Evolutionary conservation across 1,140 invertebrate genomes (phyloP).

Genomic region (Philopotamus ludificatus): DNA sequence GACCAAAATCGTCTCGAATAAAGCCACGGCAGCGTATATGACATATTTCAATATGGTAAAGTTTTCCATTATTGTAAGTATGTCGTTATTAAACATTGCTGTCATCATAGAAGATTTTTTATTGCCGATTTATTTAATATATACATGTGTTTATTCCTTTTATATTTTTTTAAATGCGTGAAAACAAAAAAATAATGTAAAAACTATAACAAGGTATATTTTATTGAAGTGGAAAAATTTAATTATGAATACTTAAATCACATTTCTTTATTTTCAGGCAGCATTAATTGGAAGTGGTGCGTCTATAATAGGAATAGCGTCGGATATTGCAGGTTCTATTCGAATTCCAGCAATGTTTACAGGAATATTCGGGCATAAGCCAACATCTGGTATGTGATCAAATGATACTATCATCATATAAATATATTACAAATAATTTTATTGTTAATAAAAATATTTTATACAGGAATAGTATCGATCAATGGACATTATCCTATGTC

Average conservation of each 20-base stretch:
- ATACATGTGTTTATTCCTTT: too few species aligned
- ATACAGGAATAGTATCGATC: constrained; percentile 55
- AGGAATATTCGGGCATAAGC: constrained; percentile 87
- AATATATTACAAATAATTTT: constrained; percentile 6
- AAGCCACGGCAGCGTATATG: too few species aligned
- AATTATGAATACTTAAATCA: neutral
- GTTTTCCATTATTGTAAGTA: too few species aligned
- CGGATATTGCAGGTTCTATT: constrained; percentile 85
- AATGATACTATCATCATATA: too few species aligned
- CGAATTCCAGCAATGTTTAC: constrained; percentile 81
- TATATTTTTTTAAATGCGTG: too few species aligned
- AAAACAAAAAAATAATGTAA: too few species aligned
- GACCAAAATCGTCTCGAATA: too few species aligned
- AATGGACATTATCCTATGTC: constrained; percentile 60
- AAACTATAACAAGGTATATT: constrained; percentile 31
- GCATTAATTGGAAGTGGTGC: constrained; percentile 70
- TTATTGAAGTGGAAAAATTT: constrained; percentile 16
- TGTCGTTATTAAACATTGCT: too few species aligned
- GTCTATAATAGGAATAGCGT: constrained; percentile 78
- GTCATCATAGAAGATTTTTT: too few species aligned
- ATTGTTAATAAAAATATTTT: constrained; percentile 1
- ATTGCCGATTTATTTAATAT: too few species aligned
- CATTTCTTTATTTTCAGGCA: constrained; percentile 51
- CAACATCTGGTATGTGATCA: constrained; percentile 66
- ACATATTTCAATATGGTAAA: too few species aligned